phyloP scores from a whole-genome alignment of 2,797 vertebrate genomes.

The Hafferia zeledoni region DNA sequence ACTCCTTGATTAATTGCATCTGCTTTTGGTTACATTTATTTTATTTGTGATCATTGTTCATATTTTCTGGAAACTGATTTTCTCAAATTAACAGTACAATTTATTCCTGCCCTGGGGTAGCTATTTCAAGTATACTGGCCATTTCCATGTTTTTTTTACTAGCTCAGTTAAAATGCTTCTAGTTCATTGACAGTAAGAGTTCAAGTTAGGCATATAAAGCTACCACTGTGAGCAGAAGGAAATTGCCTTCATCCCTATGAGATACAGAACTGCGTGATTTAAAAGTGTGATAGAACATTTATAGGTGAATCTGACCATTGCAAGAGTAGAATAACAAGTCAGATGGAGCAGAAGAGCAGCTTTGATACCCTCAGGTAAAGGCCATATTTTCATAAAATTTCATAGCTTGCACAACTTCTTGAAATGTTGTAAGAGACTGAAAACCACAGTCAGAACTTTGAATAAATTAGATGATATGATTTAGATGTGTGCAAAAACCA shows the following conservation, averaged over 20 bases:
- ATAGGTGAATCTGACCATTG: constrained; percentile 8
- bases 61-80: neutral
- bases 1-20: neutral
- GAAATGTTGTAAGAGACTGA: constrained; percentile 20
- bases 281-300: neutral
- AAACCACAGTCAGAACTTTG: neutral
- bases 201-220: constrained; percentile 6
- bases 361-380: neutral
- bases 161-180: constrained; percentile 4
- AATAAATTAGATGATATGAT: constrained; percentile 57
- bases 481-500: constrained; percentile 4
- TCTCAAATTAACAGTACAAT: neutral
- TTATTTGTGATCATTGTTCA: neutral
- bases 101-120: neutral
- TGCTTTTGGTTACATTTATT: neutral
- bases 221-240: neutral
- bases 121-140: neutral
- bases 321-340: neutral
- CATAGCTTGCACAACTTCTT: constrained; percentile 19
- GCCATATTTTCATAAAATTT: constrained; percentile 22
- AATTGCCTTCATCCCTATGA: neutral
- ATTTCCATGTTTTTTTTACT: neutral
- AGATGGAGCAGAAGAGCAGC: neutral
- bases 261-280: neutral
- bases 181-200: neutral